phyloP scores from a whole-genome alignment of 2,113 vertebrate genomes.

The Poeciliopsis turrubarensis region DNA sequence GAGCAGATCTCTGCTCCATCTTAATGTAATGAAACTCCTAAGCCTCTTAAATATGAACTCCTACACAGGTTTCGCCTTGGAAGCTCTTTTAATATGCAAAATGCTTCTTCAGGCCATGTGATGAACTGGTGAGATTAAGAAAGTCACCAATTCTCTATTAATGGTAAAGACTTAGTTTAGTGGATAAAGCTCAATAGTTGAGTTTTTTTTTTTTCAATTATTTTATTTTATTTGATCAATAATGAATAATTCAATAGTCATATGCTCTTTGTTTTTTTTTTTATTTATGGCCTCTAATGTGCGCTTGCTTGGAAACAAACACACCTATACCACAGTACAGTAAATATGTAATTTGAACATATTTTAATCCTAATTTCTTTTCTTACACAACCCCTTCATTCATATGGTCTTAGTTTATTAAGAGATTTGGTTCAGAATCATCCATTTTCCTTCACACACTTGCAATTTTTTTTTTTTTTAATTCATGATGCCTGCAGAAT shows the following conservation, averaged over 20 bases:
- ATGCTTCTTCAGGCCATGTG: not conserved
- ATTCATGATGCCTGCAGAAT: no score
- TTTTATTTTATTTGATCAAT: not conserved
- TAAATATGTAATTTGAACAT: no score
- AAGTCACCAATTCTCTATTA: not conserved
- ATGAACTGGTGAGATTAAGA: not conserved
- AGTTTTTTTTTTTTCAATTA: not conserved
- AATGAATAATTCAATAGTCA: not conserved
- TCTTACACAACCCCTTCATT: no score
- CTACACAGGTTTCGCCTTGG: not conserved
- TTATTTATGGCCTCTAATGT: not conserved
- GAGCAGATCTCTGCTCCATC: not conserved
- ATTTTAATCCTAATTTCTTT: no score
- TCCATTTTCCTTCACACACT: not conserved
- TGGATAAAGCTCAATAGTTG: not conserved
- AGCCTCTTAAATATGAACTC: not conserved
- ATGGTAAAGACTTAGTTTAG: not conserved
- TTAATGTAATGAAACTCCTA: not conserved
- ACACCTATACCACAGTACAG: no score
- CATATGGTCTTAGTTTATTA: no score
- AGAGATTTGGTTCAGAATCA: no score
- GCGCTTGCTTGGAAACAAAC: not conserved
- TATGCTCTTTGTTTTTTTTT: no score
- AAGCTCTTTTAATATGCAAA: not conserved
- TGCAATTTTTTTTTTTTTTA: not conserved